These are phyloP conservation scores for Urocolius indicus DNA, from an alignment of 2,113 vertebrate genomes.

Conservation along the genomic window DNA sequence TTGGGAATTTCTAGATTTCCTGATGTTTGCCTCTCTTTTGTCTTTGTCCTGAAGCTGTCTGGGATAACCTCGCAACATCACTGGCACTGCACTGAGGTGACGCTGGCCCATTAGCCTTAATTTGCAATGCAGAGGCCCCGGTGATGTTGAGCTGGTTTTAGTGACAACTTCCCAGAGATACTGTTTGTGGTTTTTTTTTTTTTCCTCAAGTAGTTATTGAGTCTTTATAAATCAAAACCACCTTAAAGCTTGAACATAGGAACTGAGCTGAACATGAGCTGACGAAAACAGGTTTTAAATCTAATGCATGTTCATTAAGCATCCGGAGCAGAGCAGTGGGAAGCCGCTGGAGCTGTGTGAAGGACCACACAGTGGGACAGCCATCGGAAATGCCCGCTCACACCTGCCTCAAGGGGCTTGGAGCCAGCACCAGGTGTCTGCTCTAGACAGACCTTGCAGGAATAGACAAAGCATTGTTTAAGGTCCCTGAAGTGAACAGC, in stretches of 20 bases:
- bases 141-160: neutral
- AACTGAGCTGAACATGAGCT: neutral
- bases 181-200: neutral
- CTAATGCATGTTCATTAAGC: neutral
- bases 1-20: neutral
- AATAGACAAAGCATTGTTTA: neutral
- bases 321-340: neutral
- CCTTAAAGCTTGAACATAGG: neutral
- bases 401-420: neutral
- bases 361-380: neutral
- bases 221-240: neutral
- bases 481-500: neutral
- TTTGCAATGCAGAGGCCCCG: neutral
- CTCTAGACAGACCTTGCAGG: neutral
- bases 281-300: neutral
- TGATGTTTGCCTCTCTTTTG: neutral
- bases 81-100: neutral
- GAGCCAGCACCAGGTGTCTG: constrained; percentile 14
- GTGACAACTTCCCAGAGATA: neutral
- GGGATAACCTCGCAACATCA: neutral
- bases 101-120: neutral
- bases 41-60: neutral
- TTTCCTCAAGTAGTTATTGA: neutral
- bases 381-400: neutral
- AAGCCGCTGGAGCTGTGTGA: neutral